These are phyloP conservation scores for Diorhabda sublineata DNA, from an alignment of 1,140 invertebrate species.

Conservation along the genomic window DNA sequence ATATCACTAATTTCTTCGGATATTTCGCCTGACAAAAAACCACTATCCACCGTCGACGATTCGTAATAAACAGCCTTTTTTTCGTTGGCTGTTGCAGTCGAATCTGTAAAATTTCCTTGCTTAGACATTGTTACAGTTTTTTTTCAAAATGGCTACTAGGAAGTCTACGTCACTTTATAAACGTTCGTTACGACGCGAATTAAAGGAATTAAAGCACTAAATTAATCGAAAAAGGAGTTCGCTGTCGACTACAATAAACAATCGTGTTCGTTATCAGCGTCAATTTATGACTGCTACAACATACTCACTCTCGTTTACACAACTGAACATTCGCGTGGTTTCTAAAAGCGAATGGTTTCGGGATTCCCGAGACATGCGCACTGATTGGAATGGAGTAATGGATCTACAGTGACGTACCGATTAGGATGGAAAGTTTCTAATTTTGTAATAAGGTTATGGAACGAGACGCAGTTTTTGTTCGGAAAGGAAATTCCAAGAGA, in stretches of 20 bases:
- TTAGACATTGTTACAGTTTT: constrained; percentile 15
- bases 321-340: background rate
- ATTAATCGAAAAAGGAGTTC: background rate
- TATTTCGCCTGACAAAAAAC: constrained; percentile 54
- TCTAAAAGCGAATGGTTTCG: constrained; percentile 19
- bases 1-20: constrained; percentile 17
- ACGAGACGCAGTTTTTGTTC: background rate
- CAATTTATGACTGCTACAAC: background rate
- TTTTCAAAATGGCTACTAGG: constrained; percentile 22
- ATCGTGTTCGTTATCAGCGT: constrained; percentile 19
- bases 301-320: background rate
- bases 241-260: constrained; percentile 14
- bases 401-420: constrained; percentile 4
- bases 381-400: background rate
- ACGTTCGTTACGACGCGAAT: constrained; percentile 18
- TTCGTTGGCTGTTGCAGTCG: constrained; percentile 26
- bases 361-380: constrained; percentile 42
- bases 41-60: constrained; percentile 47
- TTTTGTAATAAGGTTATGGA: background rate
- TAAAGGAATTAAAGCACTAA: constrained; percentile 8
- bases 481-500: background rate
- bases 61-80: constrained; percentile 36
- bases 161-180: constrained; percentile 9
- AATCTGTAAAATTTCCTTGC: constrained; percentile 36
- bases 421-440: background rate